These are phyloP conservation scores for Cosmia trapezina DNA, from an alignment of 2,888 invertebrate genomes.

Conservation along the genomic window DNA sequence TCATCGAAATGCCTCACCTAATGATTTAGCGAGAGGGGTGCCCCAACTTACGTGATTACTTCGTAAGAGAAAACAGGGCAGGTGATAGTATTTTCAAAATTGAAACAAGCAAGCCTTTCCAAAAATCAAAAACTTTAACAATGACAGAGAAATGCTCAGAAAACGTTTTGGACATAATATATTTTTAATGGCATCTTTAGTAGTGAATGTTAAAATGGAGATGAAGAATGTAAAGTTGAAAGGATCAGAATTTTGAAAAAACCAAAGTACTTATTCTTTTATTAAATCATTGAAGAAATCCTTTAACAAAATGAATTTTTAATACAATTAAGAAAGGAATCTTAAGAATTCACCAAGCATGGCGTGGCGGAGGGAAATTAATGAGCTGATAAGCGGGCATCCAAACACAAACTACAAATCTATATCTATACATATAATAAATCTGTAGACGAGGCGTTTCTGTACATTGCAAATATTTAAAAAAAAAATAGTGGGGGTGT, in stretches of 20 bases:
- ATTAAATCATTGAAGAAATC: background rate
- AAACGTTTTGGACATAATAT: too few species aligned
- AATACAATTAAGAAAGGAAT: conserved; percentile 11
- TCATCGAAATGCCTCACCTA: conserved; percentile 48
- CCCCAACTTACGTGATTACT: conserved; percentile 20
- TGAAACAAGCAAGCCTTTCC: background rate
- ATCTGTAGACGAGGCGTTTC: too few species aligned
- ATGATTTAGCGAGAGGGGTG: conserved; percentile 48
- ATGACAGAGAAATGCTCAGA: background rate
- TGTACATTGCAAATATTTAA: too few species aligned
- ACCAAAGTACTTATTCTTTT: background rate
- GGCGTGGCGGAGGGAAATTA: conserved; percentile 24
- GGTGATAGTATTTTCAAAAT: conserved; percentile 16
- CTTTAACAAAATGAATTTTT: background rate
- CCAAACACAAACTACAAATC: conserved; percentile 6
- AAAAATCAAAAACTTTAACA: background rate
- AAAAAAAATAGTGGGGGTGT: too few species aligned
- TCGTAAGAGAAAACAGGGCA: conserved; percentile 52
- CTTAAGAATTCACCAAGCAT: background rate
- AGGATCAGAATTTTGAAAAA: background rate
- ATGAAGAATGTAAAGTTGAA: background rate
- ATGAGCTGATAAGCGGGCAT: conserved; percentile 41
- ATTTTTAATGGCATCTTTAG: background rate
- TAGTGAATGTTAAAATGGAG: background rate
- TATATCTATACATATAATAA: too few species aligned